phyloP scores from a whole-genome alignment of 2,797 vertebrate genomes.

The Taenioides sp. region DNA sequence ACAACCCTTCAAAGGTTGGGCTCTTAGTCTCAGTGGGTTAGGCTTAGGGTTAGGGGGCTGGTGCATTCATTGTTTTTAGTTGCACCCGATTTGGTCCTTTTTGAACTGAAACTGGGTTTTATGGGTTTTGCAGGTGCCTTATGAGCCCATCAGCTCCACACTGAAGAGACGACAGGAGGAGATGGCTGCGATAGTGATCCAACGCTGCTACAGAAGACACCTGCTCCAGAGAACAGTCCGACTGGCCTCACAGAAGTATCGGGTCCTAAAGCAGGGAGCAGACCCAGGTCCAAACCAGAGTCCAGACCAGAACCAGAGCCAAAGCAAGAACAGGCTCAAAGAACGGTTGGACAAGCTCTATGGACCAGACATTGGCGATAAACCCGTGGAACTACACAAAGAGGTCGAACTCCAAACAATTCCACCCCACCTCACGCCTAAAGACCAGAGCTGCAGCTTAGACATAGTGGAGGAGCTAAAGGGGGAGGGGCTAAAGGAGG shows the following conservation, averaged over 20 bases:
- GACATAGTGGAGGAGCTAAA: neutral
- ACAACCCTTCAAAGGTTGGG: constrained; percentile 87
- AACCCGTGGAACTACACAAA: neutral
- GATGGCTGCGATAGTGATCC: constrained; percentile 87
- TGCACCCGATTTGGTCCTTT: too few species aligned
- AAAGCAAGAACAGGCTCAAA: neutral
- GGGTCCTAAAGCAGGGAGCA: constrained; percentile 50
- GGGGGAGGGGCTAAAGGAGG: neutral
- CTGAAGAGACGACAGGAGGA: constrained; percentile 91
- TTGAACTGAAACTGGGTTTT: neutral
- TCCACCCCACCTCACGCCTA: neutral
- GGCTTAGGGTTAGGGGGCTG: too few species aligned
- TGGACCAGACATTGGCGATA: neutral
- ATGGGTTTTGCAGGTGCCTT: constrained; percentile 68
- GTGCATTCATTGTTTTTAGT: too few species aligned
- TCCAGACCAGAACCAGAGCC: constrained; percentile 51
- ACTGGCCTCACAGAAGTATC: constrained; percentile 83
- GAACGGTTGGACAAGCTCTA: neutral
- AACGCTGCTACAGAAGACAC: constrained; percentile 87
- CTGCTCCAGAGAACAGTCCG: constrained; percentile 80
- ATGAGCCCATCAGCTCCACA: constrained; percentile 93
- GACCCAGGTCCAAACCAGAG: constrained; percentile 26
- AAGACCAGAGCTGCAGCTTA: neutral
- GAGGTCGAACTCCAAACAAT: neutral
- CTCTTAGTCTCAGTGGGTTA: neutral